Conservation (phyloP, 2,113 vertebrate species). For the Pseudorectes ferrugineus region DNA sequence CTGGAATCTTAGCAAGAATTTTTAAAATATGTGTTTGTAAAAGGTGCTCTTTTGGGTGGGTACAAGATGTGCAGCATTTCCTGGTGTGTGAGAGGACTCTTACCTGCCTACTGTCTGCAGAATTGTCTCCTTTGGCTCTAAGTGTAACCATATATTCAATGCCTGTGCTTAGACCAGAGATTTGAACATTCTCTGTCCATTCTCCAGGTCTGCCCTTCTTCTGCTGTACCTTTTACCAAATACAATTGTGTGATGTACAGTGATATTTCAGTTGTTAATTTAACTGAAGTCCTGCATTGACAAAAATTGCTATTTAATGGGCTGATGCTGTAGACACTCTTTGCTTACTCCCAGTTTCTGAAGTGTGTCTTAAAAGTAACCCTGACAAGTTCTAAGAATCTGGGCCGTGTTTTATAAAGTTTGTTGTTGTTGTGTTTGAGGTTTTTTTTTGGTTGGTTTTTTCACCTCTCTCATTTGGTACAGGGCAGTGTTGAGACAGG, state of each 20-base stretch:
- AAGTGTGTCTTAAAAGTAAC: neutral
- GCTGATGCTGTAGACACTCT: neutral
- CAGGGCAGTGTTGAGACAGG: neutral
- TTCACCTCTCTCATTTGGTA: neutral
- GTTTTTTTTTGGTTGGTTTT: neutral
- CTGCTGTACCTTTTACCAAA: neutral
- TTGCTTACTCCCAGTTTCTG: neutral
- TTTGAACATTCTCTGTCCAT: neutral
- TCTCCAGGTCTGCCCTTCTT: neutral
- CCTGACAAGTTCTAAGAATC: neutral
- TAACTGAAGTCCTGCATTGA: neutral
- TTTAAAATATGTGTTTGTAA: neutral
- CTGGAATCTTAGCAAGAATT: neutral
- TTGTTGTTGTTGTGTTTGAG: neutral
- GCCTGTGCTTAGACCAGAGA: neutral
- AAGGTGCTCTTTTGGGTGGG: neutral
- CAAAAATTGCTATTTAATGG: neutral
- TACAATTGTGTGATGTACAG: neutral
- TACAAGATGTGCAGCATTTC: neutral
- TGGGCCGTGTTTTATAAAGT: neutral
- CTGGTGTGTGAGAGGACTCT: neutral
- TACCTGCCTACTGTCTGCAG: neutral
- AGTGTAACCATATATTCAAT: neutral
- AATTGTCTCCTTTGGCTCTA: neutral
- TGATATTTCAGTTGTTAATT: neutral